Base-by-base conservation (phyloP, 2,797 vertebrate species). In the Eurystomus glaucurus region DNA sequence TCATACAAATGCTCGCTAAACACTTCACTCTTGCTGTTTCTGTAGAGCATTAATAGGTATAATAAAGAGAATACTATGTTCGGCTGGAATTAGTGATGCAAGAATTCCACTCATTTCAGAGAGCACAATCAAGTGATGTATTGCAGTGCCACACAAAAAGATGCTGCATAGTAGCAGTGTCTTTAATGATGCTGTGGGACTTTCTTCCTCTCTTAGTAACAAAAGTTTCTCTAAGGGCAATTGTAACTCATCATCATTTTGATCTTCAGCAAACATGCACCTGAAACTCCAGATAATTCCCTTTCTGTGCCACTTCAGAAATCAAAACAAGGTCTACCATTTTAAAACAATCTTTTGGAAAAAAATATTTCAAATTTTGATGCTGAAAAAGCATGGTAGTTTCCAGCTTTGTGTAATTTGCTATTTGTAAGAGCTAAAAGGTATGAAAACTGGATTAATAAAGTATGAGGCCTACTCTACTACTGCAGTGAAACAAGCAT, bases 351-450 rank as follows among this genome's bases (percentile, higher is more conserved):
- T 35, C 41, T 90, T 85, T 64, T 58, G 5, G 29, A 12, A 66
- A 77, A 78, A 92, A 94, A 74, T 65, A 87, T 86, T 91, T 94
- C 82, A 85, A 92, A 83, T 39, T 65, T 21, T 55, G 28, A 57
- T 74, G 60, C 72, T 21, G 48, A 97, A 92, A 89, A 75, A 76
- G 31, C 26, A 57, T 26, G 11, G 29, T 48, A 51, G 31, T 41
- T 95, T 97, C 94, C 88, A 90, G 77, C 9, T 76, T 93, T 91
- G 71, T 91, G 64, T 61, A 85, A 94, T 75, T 96, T 89, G 45
- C 79, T 97, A 87, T 57, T 65, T 25, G 23, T 58, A 54, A 92
- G 61, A 93, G 43, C 94, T 68, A 93, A 93, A 97, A 93, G 33
- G 43, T 70, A 80, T 66, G 68, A 93, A 96, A 94, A 84, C 26